These are phyloP conservation scores for pig (Sus scrofa) DNA, from an alignment of 2,113 vertebrate genomes.

Conservation along the genomic window T2T-Sscrofa CM000818.6:82348501-82349000, in stretches of 20 bases:
- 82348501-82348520: constrained; percentile 86
- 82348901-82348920: neutral
- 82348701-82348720: neutral
- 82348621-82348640: neutral
- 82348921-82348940: neutral
- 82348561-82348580: constrained; percentile 44
- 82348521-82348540: constrained; percentile 84
- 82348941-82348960: neutral
- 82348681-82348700: neutral
- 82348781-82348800: neutral
- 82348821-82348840: neutral
- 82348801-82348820: constrained; percentile 61
- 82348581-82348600: neutral
- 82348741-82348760: neutral
- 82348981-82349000: neutral
- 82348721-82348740: neutral
- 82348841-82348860: neutral
- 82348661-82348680: neutral
- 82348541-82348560: constrained; percentile 85
- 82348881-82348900: neutral
- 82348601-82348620: neutral
- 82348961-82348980: neutral
- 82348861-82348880: neutral
- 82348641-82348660: neutral
- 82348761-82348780: neutral